A percentile compares a stretch with the other conserved stretches of the same genome.
phyloP scores from a whole-genome alignment of 2,113 vertebrate genomes.

The Cervus canadensis region DNA sequence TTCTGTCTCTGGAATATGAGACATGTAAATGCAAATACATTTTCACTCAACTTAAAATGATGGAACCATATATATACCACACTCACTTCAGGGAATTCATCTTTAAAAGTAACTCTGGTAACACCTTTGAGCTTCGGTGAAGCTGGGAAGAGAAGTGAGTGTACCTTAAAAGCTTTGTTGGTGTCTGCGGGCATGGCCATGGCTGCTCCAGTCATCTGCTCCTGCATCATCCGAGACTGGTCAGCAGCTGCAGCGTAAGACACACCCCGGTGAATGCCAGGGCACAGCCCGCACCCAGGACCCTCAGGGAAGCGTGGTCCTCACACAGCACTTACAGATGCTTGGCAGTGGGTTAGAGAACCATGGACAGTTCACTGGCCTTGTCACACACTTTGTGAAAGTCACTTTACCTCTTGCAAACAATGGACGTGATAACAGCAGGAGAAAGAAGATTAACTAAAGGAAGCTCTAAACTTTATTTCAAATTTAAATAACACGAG shows the following conservation, averaged over 20 bases:
- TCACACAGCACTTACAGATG: not conserved
- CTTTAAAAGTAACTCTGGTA: not conserved
- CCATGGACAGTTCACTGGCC: not conserved
- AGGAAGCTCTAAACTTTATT: not conserved
- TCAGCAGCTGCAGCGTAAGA: conserved; percentile 87
- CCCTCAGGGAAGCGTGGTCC: not conserved
- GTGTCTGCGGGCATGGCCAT: conserved; percentile 99
- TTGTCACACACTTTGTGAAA: not conserved
- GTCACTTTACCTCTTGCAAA: not conserved
- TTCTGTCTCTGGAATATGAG: not conserved
- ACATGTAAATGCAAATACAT: not conserved
- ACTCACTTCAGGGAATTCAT: not conserved
- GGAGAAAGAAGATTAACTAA: not conserved
- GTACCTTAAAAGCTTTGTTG: conserved; percentile 99
- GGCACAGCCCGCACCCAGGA: not conserved
- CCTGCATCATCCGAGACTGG: conserved; percentile 98
- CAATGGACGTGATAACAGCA: not conserved
- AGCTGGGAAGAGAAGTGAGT: rapidly evolving
- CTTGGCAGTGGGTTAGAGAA: not conserved
- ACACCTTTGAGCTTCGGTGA: not conserved
- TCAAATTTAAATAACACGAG: not conserved
- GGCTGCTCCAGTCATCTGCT: conserved; percentile 98
- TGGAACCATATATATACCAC: not conserved
- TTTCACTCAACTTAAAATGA: not conserved
- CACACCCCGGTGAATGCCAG: not conserved